phyloP scores from a whole-genome alignment of 2,888 invertebrate species.

The Drosophila sordidula region DNA sequence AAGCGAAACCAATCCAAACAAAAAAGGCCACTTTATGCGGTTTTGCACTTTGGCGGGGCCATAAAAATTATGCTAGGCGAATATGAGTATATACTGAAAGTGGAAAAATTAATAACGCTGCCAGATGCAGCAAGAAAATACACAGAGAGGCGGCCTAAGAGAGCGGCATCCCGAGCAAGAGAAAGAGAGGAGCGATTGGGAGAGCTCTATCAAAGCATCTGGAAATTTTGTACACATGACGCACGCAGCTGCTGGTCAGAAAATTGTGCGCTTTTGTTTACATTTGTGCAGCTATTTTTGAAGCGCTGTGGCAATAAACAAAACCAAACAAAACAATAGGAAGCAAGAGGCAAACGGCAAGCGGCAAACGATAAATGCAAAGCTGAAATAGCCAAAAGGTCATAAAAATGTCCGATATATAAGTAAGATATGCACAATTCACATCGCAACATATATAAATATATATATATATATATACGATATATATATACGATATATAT shows the following conservation, averaged over 20 bases:
- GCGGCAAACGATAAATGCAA: conserved; percentile 20
- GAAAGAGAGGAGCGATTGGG: not conserved
- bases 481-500: not conserved
- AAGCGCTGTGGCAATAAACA: conserved; percentile 70
- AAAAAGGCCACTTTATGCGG: conserved; percentile 67
- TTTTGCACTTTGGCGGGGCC: conserved; percentile 68
- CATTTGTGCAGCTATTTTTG: conserved; percentile 78
- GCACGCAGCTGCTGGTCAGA: conserved; percentile 69
- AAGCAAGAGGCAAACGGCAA: conserved; percentile 29
- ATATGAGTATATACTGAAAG: conserved; percentile 33
- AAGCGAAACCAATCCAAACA: conserved; percentile 22
- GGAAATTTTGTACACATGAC: conserved; percentile 75
- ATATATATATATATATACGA: conserved; percentile 15
- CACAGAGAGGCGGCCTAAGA: not conserved
- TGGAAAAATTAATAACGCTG: conserved; percentile 21
- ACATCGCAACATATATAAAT: not conserved
- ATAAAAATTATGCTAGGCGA: conserved; percentile 71
- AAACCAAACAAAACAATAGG: conserved; percentile 69
- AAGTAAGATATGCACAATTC: conserved; percentile 2
- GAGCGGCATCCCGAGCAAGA: not conserved
- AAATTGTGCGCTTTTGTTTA: conserved; percentile 74
- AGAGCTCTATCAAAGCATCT: conserved; percentile 55
- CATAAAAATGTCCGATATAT: conserved; percentile 38
- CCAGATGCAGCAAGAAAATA: conserved; percentile 43
- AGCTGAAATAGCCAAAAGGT: conserved; percentile 43